Conservation (phyloP, 1,140 invertebrate genomes). For the Xylocopa sonorina region DNA sequence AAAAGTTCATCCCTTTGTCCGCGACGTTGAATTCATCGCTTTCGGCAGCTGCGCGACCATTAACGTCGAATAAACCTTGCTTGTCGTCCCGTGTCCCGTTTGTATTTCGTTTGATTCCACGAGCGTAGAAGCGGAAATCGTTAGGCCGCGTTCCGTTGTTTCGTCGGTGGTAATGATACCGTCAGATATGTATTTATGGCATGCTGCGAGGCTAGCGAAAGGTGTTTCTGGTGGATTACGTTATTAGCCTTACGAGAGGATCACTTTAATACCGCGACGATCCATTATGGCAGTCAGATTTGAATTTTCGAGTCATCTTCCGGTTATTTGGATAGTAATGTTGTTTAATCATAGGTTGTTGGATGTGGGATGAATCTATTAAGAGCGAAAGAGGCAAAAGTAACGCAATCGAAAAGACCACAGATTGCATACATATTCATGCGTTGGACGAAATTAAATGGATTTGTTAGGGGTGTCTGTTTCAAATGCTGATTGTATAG, state of each 20-base stretch:
- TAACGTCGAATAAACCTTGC: neutral
- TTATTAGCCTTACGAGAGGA: too few species aligned
- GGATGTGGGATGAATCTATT: neutral
- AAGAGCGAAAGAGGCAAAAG: neutral
- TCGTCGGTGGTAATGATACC: neutral
- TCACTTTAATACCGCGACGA: too few species aligned
- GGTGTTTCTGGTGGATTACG: neutral
- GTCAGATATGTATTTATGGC: neutral
- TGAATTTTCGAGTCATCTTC: too few species aligned
- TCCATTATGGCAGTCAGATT: too few species aligned
- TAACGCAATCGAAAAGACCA: neutral
- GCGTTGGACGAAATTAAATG: neutral
- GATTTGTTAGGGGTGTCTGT: neutral
- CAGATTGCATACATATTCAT: slow-evolving; percentile 3
- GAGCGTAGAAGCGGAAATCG: neutral
- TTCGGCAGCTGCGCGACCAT: neutral
- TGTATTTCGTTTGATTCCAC: too few species aligned
- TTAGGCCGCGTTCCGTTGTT: neutral
- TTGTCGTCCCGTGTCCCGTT: neutral
- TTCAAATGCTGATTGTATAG: slow-evolving; percentile 15
- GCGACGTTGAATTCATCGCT: neutral
- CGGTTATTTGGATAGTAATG: too few species aligned
- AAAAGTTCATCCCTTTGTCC: neutral
- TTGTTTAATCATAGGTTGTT: too few species aligned
- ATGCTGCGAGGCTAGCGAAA: neutral